Evolutionary conservation across 92 coral and sea anemone species (phyloP).

Genomic region (Pocillopora grandis): DNA sequence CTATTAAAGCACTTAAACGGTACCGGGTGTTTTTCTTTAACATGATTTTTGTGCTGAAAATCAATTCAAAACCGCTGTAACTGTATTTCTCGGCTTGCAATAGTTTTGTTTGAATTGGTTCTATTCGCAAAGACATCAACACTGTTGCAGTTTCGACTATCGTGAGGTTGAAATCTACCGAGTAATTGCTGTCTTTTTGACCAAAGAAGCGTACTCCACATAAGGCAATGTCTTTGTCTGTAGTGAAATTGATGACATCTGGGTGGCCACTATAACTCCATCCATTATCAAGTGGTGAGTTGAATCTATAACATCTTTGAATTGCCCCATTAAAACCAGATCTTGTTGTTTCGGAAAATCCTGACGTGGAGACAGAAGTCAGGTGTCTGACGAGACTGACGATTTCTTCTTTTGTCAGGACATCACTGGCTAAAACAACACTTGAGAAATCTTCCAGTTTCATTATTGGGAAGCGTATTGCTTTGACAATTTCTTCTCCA

Average conservation of each 20-base stretch:
- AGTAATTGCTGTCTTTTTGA: neutral
- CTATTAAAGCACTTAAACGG: neutral
- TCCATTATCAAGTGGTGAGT: neutral
- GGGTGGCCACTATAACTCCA: neutral
- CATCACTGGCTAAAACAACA: neutral
- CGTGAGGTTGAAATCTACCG: neutral
- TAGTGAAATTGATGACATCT: neutral
- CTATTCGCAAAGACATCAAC: neutral
- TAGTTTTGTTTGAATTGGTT: neutral
- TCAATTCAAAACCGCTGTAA: neutral
- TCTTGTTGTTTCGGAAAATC: neutral
- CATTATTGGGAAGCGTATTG: slow-evolving; percentile 26
- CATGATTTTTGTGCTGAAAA: neutral
- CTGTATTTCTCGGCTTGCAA: neutral
- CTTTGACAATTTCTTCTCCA: slow-evolving; percentile 12
- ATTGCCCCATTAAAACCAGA: neutral
- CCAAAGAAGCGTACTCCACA: neutral
- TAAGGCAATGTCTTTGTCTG: neutral
- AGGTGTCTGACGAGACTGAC: neutral
- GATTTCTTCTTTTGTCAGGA: neutral
- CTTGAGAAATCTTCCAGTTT: neutral
- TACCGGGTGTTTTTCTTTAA: neutral
- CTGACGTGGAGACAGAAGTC: neutral
- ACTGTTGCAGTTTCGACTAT: too few species aligned
- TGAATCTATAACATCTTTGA: neutral